Percentiles rank a stretch among this genome's conserved stretches.
These are phyloP conservation scores for Parnassius glacialis DNA, from an alignment of 2,888 invertebrate species.

Conservation along the genomic window DNA sequence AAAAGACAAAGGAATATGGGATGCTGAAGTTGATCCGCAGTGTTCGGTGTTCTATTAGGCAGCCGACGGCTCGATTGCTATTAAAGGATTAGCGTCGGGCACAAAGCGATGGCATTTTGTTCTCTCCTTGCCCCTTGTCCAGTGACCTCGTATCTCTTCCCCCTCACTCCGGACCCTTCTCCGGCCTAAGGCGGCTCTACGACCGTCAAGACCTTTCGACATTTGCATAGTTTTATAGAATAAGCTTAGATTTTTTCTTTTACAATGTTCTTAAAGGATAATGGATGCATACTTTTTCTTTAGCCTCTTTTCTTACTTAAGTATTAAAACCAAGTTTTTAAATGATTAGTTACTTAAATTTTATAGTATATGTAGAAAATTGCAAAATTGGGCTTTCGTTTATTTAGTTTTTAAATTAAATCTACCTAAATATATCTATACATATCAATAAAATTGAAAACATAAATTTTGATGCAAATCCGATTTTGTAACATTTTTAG, in stretches of 20 bases:
- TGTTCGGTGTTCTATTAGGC: constrained; percentile 35
- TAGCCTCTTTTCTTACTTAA: constrained; percentile 21
- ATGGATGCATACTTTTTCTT: constrained; percentile 41
- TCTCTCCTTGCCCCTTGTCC: constrained; percentile 69
- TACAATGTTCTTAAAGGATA: constrained; percentile 69
- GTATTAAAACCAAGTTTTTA: constrained; percentile 21
- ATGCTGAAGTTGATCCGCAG: constrained; percentile 30
- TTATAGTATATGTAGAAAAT: neutral
- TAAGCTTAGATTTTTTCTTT: constrained; percentile 66
- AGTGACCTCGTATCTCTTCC: constrained; percentile 39
- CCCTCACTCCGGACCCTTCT: constrained; percentile 39
- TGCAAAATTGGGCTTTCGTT: too few relatives aligned
- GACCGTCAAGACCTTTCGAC: constrained; percentile 74
- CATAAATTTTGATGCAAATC: too few relatives aligned
- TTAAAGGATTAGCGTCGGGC: constrained; percentile 73
- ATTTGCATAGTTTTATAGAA: constrained; percentile 75
- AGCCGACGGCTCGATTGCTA: constrained; percentile 61
- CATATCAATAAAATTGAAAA: too few relatives aligned
- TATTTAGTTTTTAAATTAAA: too few relatives aligned
- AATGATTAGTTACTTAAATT: constrained; percentile 11
- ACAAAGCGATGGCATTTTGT: constrained; percentile 73
- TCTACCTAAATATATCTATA: too few relatives aligned
- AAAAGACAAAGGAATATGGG: constrained; percentile 36
- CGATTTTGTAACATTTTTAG: too few relatives aligned
- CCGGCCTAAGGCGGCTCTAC: constrained; percentile 39